Base-by-base conservation (phyloP, 2,888 invertebrate species). In the Leucophenga maculata region DNA sequence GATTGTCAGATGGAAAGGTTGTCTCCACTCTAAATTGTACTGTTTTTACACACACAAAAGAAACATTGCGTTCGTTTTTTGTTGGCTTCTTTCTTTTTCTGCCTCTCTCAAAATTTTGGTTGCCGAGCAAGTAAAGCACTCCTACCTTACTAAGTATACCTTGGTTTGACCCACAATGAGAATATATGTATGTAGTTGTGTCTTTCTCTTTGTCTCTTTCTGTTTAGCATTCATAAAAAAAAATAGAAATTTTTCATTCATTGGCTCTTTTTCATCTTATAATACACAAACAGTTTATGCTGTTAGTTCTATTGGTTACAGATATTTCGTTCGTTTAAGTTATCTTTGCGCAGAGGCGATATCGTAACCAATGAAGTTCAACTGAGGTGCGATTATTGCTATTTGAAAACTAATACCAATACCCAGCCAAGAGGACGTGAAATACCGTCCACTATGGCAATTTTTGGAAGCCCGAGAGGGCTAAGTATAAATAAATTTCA, bases 351-450 rank as follows among this genome's bases (percentile, higher is more conserved):
- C 94, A 94, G 94, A 91, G 93, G 94, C 93, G 92, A 92, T 94
- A 94, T 94, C 94, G 94, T 95, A 95, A 94, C 94, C 94, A 91
- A 94, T 94, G 94, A 95, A 93, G 94, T 93, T 91, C 90, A 92
- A 93, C 93, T 93, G 94, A 93, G 94, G 93, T 93, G 94, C 93
- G 93, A 93, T 94, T 93, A 94, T 95, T 95, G 94, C 94, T 94
- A 94, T 93, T 94, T 94, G 94, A 94, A 94, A 94, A 94, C 94
- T 94, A 93, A 94, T 93, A 94, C 94, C 94, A 95, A 94, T 94
- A 94, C 94, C 94, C 94, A 93, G 94, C 93, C 93, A 90, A 90
- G 93, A 91, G 93, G 93, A 92, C 93, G 93, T 94, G 94, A 93
- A 94, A 94, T 92, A 93, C 91, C 93, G 93, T 92, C 92, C 93